phyloP scores from a whole-genome alignment of 1,140 invertebrate genomes.

The Drosophila arizonae region DNA sequence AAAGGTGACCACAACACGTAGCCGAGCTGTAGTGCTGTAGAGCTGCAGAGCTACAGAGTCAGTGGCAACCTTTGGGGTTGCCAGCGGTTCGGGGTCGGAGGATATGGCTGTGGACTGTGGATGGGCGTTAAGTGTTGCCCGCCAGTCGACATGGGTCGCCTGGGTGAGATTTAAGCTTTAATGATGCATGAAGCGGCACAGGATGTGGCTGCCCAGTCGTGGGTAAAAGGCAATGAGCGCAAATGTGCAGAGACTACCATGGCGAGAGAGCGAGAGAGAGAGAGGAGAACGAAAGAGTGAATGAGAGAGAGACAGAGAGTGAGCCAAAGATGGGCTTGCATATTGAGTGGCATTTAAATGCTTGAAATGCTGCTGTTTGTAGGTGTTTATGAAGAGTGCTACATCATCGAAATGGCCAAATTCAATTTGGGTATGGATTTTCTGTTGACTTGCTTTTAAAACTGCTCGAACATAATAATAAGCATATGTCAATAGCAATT shows the following conservation, averaged over 20 bases:
- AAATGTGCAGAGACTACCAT: constrained; percentile 52
- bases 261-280: not conserved
- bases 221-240: constrained; percentile 80
- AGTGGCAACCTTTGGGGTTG: constrained; percentile 33
- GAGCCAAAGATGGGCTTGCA: constrained; percentile 63
- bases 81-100: constrained; percentile 6
- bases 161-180: constrained; percentile 81
- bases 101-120: constrained; percentile 16
- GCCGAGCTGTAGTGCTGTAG: constrained; percentile 12
- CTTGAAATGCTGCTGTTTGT: constrained; percentile 67
- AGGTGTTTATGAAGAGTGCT: constrained; percentile 73
- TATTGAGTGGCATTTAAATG: constrained; percentile 81
- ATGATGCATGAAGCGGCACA: constrained; percentile 81
- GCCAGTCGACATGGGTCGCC: constrained; percentile 74
- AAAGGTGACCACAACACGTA: constrained; percentile 81
- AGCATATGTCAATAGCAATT: not conserved
- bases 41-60: constrained; percentile 1
- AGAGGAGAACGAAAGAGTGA: not conserved
- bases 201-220: constrained; percentile 80
- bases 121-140: constrained; percentile 70
- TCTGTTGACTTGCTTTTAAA: not conserved
- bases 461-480: not conserved
- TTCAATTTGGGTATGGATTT: constrained; percentile 31
- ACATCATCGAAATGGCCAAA: constrained; percentile 44
- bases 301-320: not conserved